Percentiles rank a stretch among this genome's conserved stretches.
phyloP scores from a whole-genome alignment of 2,888 invertebrate species.

The Acronicta psi region DNA sequence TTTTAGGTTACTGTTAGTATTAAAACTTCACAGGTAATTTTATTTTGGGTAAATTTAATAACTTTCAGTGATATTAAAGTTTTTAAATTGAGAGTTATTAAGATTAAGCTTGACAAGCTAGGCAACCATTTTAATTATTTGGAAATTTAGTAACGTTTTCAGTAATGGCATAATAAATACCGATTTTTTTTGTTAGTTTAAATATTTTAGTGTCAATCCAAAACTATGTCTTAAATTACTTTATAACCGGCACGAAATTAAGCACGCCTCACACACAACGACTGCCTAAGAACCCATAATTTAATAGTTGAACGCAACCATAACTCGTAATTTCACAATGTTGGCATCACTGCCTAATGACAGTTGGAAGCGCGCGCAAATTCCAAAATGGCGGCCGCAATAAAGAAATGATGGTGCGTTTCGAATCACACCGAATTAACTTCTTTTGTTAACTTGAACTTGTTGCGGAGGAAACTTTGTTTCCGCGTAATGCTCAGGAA shows the following conservation, averaged over 20 bases:
- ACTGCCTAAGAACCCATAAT: slow-evolving; percentile 76
- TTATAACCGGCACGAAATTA: slow-evolving; percentile 79
- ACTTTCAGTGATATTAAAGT: slow-evolving; percentile 6
- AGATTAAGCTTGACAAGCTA: too few species aligned
- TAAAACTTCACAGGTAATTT: slow-evolving; percentile 1
- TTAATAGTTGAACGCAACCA: slow-evolving; percentile 82
- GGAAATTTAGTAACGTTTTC: too few species aligned
- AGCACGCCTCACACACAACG: slow-evolving; percentile 68
- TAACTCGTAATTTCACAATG: slow-evolving; percentile 84
- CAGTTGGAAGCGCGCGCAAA: slow-evolving; percentile 78
- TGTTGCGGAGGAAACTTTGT: slow-evolving; percentile 66
- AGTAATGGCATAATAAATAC: slow-evolving; percentile 25
- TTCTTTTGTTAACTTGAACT: slow-evolving; percentile 73
- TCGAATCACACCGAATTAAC: slow-evolving; percentile 79
- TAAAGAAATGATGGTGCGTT: slow-evolving; percentile 81
- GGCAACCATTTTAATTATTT: too few species aligned
- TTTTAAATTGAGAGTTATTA: too few species aligned
- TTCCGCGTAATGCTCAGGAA: slow-evolving; percentile 54
- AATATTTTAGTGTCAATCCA: slow-evolving; percentile 51
- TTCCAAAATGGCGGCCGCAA: slow-evolving; percentile 82
- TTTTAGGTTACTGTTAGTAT: slow-evolving; percentile 18
- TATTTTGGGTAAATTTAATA: slow-evolving; percentile 3
- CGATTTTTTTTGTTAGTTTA: slow-evolving; percentile 36
- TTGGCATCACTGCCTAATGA: slow-evolving; percentile 87
- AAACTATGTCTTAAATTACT: slow-evolving; percentile 69